Percentiles rank a stretch among this genome's conserved stretches.
Conservation (phyloP, 2,888 invertebrate species). For the Tenodera sinensis region DNA sequence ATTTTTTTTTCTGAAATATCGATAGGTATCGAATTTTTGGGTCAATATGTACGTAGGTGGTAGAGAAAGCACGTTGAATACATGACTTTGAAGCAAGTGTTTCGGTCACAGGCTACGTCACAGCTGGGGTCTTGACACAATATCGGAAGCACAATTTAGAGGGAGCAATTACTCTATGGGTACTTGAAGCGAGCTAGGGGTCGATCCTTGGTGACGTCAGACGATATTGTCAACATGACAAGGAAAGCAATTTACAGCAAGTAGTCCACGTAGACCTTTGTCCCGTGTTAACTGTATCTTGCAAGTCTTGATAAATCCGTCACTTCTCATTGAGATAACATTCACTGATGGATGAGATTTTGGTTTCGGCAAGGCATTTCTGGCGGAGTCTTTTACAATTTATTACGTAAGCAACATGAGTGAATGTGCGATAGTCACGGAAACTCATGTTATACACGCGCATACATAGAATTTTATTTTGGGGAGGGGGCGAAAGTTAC, state of each 20-base stretch:
- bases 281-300: neutral
- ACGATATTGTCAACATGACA: neutral
- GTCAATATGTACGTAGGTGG: too few species aligned
- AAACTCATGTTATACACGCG: too few species aligned
- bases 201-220: neutral
- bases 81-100: neutral
- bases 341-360: neutral
- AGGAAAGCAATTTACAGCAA: neutral
- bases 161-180: neutral
- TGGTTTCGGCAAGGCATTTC: too few species aligned
- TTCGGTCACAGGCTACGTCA: neutral
- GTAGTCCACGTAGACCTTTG: neutral
- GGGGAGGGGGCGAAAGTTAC: too few species aligned
- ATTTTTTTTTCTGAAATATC: too few species aligned
- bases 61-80: too few species aligned
- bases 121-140: neutral
- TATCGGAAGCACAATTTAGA: neutral
- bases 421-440: too few species aligned
- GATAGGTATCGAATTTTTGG: too few species aligned
- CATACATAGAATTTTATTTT: too few species aligned
- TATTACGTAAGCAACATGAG: too few species aligned
- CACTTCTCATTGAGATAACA: neutral
- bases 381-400: too few species aligned
- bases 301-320: neutral
- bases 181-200: neutral